Conservation (phyloP, 1,140 invertebrate genomes). For the Geopemphigus sp. region DNA sequence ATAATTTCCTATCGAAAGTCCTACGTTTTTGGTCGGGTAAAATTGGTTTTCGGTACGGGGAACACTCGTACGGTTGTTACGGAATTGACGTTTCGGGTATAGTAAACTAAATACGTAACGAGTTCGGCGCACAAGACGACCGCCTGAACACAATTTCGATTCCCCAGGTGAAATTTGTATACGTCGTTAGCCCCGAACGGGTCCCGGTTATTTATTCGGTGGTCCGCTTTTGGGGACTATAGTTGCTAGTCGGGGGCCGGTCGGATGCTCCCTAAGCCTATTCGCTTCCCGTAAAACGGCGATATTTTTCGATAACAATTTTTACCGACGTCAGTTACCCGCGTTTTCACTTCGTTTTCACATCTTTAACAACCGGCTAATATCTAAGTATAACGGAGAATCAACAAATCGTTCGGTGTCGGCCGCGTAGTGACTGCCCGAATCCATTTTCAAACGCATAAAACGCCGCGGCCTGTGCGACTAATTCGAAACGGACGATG, state of each 20-base stretch:
- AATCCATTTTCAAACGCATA: no score
- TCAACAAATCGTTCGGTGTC: no score
- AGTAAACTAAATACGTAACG: conserved; percentile 21
- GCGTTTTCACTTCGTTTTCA: no score
- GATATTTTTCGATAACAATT: no score
- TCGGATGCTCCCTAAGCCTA: no score
- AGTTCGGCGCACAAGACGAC: background rate
- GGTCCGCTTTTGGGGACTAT: background rate
- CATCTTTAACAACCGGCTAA: no score
- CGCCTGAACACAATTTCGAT: background rate
- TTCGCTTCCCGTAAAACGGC: no score
- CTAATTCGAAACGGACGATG: no score
- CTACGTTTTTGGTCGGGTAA: background rate
- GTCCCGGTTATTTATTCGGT: conserved; percentile 2
- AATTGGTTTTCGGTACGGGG: background rate
- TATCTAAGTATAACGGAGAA: no score
- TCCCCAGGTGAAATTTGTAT: conserved; percentile 26
- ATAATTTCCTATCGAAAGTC: background rate
- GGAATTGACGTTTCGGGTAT: conserved; percentile 16
- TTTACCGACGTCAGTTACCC: no score
- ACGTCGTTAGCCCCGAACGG: background rate
- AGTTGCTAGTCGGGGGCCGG: background rate
- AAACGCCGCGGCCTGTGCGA: no score
- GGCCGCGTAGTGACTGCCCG: no score
- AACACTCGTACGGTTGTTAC: background rate